phyloP scores from a whole-genome alignment of 2,797 vertebrate genomes.

The Echiichthys vipera region DNA sequence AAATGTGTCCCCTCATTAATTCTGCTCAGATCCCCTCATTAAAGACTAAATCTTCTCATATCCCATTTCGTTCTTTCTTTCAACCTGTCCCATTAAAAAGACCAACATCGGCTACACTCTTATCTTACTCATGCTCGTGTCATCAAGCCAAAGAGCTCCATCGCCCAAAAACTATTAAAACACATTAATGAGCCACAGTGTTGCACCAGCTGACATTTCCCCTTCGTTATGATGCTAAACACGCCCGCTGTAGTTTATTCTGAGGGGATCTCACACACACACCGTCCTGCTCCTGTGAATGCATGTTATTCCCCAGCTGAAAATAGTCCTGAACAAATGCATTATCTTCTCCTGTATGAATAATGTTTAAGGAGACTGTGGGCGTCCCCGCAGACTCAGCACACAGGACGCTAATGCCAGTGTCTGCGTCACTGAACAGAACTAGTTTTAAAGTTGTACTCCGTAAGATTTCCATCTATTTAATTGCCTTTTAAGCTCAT shows the following conservation, averaged over 20 bases:
- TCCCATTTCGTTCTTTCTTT: slow-evolving; percentile 17
- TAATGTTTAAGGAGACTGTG: too few species aligned
- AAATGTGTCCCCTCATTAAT: slow-evolving; percentile 28
- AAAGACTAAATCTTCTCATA: slow-evolving; percentile 4
- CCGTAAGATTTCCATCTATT: too few species aligned
- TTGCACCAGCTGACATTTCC: slow-evolving; percentile 2
- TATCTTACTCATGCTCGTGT: slow-evolving; percentile 11
- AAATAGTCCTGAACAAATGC: neutral
- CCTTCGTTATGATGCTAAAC: slow-evolving; percentile 26
- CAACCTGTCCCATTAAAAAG: slow-evolving; percentile 24
- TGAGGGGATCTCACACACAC: neutral
- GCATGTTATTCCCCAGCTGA: neutral
- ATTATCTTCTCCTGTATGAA: neutral
- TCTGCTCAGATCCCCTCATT: slow-evolving; percentile 34
- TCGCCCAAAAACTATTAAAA: slow-evolving; percentile 21
- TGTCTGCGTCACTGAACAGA: too few species aligned
- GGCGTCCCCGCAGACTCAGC: too few species aligned
- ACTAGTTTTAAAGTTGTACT: too few species aligned
- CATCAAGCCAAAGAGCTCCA: slow-evolving; percentile 4
- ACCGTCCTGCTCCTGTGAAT: neutral
- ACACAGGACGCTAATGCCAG: too few species aligned
- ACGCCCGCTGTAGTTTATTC: neutral
- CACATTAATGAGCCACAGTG: slow-evolving; percentile 5
- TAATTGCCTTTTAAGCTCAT: too few species aligned
- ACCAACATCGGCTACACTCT: slow-evolving; percentile 16